Percentiles rank a stretch among this genome's conserved stretches.
phyloP scores from a whole-genome alignment of 1,140 invertebrate genomes.

The Drosophila fuyamai region DNA sequence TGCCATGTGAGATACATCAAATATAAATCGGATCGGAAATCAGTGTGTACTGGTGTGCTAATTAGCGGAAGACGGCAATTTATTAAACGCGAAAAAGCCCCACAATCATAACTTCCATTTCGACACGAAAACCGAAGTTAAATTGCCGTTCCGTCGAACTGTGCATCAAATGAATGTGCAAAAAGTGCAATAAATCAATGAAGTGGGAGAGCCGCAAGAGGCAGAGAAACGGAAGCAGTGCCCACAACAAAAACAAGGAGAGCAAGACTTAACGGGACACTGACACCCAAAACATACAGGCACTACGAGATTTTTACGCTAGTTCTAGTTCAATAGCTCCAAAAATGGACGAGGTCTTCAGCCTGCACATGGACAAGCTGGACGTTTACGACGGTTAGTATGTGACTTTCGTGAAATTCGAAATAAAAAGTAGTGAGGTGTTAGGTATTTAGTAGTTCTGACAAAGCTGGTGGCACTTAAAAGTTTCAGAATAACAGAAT shows the following conservation, averaged over 20 bases:
- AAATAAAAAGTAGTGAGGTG: neutral
- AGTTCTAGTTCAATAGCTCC: slow-evolving; percentile 36
- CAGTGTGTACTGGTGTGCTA: slow-evolving; percentile 34
- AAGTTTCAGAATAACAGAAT: no score
- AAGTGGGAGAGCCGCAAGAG: slow-evolving; percentile 18
- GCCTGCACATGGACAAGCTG: slow-evolving; percentile 75
- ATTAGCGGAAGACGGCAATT: slow-evolving; percentile 53
- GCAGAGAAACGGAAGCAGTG: slow-evolving; percentile 32
- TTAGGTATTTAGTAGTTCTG: no score
- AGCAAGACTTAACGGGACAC: slow-evolving; percentile 52
- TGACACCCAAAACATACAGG: slow-evolving; percentile 3
- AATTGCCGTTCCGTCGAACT: slow-evolving; percentile 15
- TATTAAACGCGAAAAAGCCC: slow-evolving; percentile 39
- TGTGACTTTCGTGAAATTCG: slow-evolving; percentile 6
- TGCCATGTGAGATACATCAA: slow-evolving; percentile 34
- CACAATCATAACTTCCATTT: slow-evolving; percentile 21
- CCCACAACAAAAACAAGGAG: slow-evolving; percentile 65
- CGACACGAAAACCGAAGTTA: slow-evolving; percentile 33
- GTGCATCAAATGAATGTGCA: slow-evolving; percentile 19
- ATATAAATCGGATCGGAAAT: slow-evolving; percentile 26
- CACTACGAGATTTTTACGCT: slow-evolving; percentile 36
- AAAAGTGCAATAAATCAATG: slow-evolving; percentile 77
- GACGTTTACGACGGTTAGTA: slow-evolving; percentile 76
- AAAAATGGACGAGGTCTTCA: slow-evolving; percentile 77
- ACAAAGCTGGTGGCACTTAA: no score